phyloP scores from a whole-genome alignment of 53 echinoderm and acorn worm genomes.

The Holothuria scabra region DNA sequence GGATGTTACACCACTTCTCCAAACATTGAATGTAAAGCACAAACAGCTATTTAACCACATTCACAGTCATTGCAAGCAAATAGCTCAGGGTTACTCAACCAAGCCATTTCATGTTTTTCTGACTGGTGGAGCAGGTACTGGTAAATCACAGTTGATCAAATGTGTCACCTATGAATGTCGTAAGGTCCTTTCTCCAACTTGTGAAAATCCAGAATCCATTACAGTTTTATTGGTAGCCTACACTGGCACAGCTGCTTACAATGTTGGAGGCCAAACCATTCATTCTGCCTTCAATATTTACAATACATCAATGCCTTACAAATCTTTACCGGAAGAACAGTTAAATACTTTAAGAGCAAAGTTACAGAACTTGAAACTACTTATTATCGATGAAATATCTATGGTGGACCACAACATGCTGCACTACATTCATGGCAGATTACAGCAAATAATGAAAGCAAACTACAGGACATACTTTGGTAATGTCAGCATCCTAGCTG shows the following conservation, averaged over 20 bases:
- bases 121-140: conserved; percentile 59
- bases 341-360: conserved; percentile 25
- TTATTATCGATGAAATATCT: conserved; percentile 53
- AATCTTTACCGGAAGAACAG: conserved; percentile 25
- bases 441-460: conserved; percentile 42
- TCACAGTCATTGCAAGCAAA: conserved; percentile 37
- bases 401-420: conserved; percentile 45
- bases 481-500: conserved; percentile 34
- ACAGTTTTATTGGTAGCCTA: conserved; percentile 35
- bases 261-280: conserved; percentile 42
- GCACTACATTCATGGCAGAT: conserved; percentile 26
- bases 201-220: too few species aligned
- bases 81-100: conserved; percentile 5
- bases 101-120: conserved; percentile 52
- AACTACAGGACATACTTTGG: conserved; percentile 20
- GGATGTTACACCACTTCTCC: conserved; percentile 5
- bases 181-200: conserved; percentile 3
- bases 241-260: conserved; percentile 45
- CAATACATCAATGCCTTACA: conserved; percentile 8
- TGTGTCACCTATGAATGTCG: conserved; percentile 33
- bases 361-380: conserved; percentile 14
- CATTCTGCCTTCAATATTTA: conserved; percentile 30
- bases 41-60: conserved; percentile 46
- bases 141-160: conserved; percentile 59
- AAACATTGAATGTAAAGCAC: conserved; percentile 40